Percentiles rank a stretch among this genome's conserved stretches.
Conservation (phyloP, 2,113 vertebrate species). For the Osmerus eperlanus region DNA sequence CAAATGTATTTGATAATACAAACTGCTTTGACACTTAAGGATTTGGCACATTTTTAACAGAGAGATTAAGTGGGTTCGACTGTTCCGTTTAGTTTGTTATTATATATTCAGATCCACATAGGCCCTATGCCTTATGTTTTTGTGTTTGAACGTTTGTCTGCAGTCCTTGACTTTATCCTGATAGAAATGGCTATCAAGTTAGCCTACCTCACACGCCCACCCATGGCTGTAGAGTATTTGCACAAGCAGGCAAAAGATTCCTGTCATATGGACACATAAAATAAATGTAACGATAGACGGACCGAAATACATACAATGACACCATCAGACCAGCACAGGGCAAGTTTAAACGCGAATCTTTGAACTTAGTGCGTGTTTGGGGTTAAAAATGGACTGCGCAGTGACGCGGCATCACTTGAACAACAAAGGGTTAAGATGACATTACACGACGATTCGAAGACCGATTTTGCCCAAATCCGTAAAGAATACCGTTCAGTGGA, state of each 20-base stretch:
- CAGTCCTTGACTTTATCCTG: neutral
- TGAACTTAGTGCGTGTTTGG: slow-evolving; percentile 59
- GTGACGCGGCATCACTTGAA: slow-evolving; percentile 47
- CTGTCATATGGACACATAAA: slow-evolving; percentile 53
- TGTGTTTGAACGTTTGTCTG: neutral
- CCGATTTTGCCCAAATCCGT: neutral
- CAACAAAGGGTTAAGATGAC: slow-evolving; percentile 65
- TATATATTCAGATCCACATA: neutral
- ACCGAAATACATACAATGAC: too few relatives aligned
- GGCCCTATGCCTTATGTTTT: neutral
- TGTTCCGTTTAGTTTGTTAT: too few relatives aligned
- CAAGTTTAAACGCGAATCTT: slow-evolving; percentile 1
- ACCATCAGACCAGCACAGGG: neutral
- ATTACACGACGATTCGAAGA: slow-evolving; percentile 40
- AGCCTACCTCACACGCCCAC: slow-evolving; percentile 64
- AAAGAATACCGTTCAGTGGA: neutral
- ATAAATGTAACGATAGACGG: neutral
- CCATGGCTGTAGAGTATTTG: slow-evolving; percentile 47
- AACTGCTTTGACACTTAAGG: too few relatives aligned
- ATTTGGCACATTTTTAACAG: too few relatives aligned
- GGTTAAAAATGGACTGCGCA: slow-evolving; percentile 47
- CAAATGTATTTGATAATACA: too few relatives aligned
- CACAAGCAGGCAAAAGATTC: slow-evolving; percentile 51
- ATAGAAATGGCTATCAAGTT: slow-evolving; percentile 39
- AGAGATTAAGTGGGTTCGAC: too few relatives aligned